Conservation (phyloP, 2,888 invertebrate genomes). For the Agonum fuliginosum region DNA sequence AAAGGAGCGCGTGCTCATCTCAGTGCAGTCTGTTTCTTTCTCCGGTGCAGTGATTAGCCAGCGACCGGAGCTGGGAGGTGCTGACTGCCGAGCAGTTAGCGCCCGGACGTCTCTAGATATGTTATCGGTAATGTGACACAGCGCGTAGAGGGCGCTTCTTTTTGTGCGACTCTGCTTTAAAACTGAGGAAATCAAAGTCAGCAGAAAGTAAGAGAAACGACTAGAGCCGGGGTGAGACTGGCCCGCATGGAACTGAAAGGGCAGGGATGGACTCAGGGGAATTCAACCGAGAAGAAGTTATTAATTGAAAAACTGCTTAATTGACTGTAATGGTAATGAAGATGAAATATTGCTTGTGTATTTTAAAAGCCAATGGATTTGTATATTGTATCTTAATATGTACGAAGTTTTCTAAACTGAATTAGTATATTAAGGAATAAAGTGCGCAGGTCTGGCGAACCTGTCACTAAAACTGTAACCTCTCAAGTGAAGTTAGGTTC, state of each 20-base stretch:
- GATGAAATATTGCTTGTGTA: too few species aligned
- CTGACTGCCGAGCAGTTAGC: constrained; percentile 22
- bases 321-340: too few species aligned
- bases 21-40: too few species aligned
- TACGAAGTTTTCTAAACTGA: too few species aligned
- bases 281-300: background rate
- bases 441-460: too few species aligned
- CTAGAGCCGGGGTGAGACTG: constrained; percentile 4
- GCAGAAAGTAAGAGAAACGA: constrained; percentile 60
- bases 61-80: background rate
- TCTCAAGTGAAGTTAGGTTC: too few species aligned
- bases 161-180: constrained; percentile 58
- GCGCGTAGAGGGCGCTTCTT: constrained; percentile 57
- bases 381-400: too few species aligned
- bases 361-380: too few species aligned
- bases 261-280: constrained; percentile 5
- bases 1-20: too few species aligned
- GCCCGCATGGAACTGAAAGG: constrained; percentile 47
- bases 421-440: too few species aligned
- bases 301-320: too few species aligned
- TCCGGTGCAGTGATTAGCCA: constrained; percentile 39
- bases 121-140: constrained; percentile 60
- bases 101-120: constrained; percentile 51
- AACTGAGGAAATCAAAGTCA: constrained; percentile 60
- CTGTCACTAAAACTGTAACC: too few species aligned